Evolutionary conservation across 2,113 vertebrate genomes (phyloP), one percentile per base, ranked within the genome.

Genomic region (Lagopus muta): DNA sequence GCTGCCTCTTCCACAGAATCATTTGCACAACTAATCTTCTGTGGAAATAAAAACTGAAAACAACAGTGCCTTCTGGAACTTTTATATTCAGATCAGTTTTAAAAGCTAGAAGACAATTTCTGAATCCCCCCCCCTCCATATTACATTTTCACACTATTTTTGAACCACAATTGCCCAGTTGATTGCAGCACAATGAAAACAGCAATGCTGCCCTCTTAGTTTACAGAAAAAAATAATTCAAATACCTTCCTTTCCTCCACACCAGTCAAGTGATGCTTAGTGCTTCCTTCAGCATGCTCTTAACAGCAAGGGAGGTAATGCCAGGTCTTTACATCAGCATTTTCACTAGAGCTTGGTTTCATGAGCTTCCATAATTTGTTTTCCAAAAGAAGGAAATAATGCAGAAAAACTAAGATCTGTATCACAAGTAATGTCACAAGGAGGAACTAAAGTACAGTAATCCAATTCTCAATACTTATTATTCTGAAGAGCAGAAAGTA

Each of bases 201-300:
- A 58, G 36, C 32, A 83, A 15, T 13, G 76, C 2, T 8, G 82
- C 7, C 19, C 5, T 5, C 24, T 21, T 6, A n/a, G 10, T 18
- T 65, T 13, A 67, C 17, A 62, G 3, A 22, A 48, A 52, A 52
- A 22, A 54, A 66, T 20, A 18, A 47, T 30, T 27, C 52, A 85
- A 57, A 48, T 21, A 43, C 17, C 34, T 52, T 50, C 34, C 58
- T 21, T 42, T 69, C 4, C 72, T 47, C 67, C 48, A 45, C 8
- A 74, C 11, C 55, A 81, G 3, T 11, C 50, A 45, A 0, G 0
- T 27, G 66, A 82, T 17, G 32, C 28, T 57, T 21, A 10, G 6
- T 3, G 9, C 22, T 71, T 52, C 36, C 19, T 86, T 66, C 38
- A 67, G 55, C 18, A 50, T 66, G 32, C 60, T 80, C 50, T 77